A percentile compares a stretch with the other conserved stretches of the same genome.
These are phyloP conservation scores for Habropoda laboriosa DNA, from an alignment of 1,140 invertebrate genomes.

Conservation along the genomic window DNA sequence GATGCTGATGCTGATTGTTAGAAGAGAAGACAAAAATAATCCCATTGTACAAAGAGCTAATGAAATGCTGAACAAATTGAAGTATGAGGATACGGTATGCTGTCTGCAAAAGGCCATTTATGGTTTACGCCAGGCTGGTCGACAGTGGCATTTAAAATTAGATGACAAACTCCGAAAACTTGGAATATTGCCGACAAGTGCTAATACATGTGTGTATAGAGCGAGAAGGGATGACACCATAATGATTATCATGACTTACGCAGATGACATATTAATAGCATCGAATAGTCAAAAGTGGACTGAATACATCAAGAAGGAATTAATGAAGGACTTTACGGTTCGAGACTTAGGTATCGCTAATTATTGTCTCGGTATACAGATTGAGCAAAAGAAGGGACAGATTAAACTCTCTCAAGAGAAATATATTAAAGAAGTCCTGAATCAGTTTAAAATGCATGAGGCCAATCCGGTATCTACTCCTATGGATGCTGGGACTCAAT, in stretches of 20 bases:
- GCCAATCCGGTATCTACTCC: background rate
- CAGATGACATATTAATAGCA: background rate
- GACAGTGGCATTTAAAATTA: background rate
- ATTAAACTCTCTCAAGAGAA: too few species aligned
- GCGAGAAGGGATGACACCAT: too few species aligned
- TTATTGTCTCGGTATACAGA: too few species aligned
- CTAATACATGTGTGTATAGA: too few species aligned
- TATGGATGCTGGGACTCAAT: background rate
- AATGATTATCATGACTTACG: background rate
- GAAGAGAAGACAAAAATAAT: background rate
- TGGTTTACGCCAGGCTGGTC: background rate
- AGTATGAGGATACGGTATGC: background rate
- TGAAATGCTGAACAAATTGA: background rate
- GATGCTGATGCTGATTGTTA: background rate
- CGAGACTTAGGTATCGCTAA: too few species aligned
- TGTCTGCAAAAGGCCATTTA: background rate
- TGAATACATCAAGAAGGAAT: too few species aligned
- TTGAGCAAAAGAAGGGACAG: too few species aligned
- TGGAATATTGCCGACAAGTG: too few species aligned
- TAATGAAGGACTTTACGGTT: too few species aligned
- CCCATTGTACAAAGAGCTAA: background rate
- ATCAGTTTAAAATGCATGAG: too few species aligned
- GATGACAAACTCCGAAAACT: background rate
- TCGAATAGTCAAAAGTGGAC: background rate
- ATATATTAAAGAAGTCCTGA: too few species aligned